phyloP scores from a whole-genome alignment of 2,888 invertebrate species.

The Seira musarum region DNA sequence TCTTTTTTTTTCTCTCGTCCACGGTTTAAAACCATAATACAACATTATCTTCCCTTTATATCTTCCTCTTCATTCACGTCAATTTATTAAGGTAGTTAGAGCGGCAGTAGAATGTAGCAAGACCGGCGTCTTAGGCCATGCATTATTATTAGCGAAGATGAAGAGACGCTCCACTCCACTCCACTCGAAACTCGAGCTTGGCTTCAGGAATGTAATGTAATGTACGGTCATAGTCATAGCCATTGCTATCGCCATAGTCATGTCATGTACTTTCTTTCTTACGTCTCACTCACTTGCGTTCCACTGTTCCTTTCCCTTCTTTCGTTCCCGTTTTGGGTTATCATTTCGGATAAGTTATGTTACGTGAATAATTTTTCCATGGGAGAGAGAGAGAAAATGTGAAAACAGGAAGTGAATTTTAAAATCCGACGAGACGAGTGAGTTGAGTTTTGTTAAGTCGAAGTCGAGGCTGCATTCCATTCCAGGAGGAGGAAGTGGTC shows the following conservation, averaged over 20 bases:
- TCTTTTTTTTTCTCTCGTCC: neutral
- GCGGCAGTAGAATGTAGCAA: no score
- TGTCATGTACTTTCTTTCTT: neutral
- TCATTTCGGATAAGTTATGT: no score
- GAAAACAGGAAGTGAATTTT: neutral
- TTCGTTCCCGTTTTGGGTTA: no score
- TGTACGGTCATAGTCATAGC: no score
- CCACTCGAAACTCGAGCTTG: no score
- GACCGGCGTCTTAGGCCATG: no score
- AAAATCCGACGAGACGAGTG: neutral
- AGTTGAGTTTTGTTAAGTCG: no score
- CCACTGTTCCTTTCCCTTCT: slow-evolving; percentile 5
- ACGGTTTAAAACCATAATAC: neutral
- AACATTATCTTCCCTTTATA: neutral
- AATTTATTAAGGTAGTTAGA: neutral
- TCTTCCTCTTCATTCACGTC: neutral
- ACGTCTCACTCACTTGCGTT: neutral
- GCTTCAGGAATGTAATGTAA: no score
- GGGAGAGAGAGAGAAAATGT: neutral
- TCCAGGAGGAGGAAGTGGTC: neutral
- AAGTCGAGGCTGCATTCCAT: neutral
- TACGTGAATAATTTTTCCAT: neutral
- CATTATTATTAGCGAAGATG: neutral
- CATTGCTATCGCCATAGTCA: no score
- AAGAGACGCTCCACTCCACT: neutral